Base-by-base conservation (phyloP, 2,113 vertebrate species). In the Coturnix japonica region DNA sequence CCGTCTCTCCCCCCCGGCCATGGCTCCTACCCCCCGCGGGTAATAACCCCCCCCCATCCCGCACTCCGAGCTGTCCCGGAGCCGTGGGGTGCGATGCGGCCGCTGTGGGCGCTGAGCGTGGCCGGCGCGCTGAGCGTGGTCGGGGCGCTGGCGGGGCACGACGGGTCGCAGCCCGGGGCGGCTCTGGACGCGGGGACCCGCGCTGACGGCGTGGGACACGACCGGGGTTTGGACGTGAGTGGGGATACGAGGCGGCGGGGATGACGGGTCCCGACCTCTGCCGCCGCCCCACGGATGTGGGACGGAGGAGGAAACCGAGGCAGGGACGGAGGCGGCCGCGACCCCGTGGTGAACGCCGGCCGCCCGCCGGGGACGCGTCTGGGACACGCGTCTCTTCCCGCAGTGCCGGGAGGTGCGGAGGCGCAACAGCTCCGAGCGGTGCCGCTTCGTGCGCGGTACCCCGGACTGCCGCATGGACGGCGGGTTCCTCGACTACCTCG, bases 401-500 rank as follows among this genome's bases (percentile, higher is more conserved):
- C 90, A 99, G 99, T 99, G 99, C 69, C 97, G 97, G 61, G 74
- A 85, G 2, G 98, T 99, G 84, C 97, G 98, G 96, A 87, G 95
- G 70, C 85, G 92, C 83, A 98, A 98, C 43, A 91, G 81, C 39
- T 96, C 97, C 1, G 94, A 98, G 19, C 98, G 98, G 91, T 99
- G 99, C 72, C 31, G 37, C 21, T 99, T 99, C 64, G 60, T 99
- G 95, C 97, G 72, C 91, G 97, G 72, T 93, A 99, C 97, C 9
- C 94, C 98, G 0, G 99, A 99, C 97, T 99, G 99, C 95, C 94
- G 0, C 74, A 94, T 93, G 18, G 83, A 93, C 0, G 97, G 97
- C 0, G 98, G 99, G 54, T 99, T 98, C 96, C 96, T 99, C 72
- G 93, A 98, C 96, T 99, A 99, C 96, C 97, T 99, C 2, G 13